A percentile compares a stretch with the other conserved stretches of the same genome.
These are phyloP conservation scores for Lordiphosa stackelbergi DNA, from an alignment of 1,140 invertebrate genomes.

Conservation along the genomic window DNA sequence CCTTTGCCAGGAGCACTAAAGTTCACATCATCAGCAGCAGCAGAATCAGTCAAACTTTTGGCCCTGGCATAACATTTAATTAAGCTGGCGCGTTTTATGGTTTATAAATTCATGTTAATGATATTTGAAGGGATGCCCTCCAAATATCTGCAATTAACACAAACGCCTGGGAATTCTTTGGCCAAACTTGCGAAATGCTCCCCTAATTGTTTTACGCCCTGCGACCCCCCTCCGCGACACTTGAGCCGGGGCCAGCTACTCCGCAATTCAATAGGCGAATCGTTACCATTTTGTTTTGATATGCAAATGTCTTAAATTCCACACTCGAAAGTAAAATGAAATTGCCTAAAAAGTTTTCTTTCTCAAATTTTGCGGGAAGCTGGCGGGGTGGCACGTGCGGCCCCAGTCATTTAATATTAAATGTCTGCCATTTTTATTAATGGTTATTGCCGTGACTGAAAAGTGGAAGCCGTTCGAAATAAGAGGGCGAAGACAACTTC, in stretches of 20 bases:
- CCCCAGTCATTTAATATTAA: slow-evolving; percentile 68
- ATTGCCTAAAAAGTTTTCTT: slow-evolving; percentile 64
- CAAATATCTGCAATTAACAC: slow-evolving; percentile 69
- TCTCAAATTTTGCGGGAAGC: slow-evolving; percentile 15
- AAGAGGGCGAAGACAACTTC: neutral
- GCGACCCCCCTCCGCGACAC: slow-evolving; percentile 4
- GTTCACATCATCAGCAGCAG: slow-evolving; percentile 1
- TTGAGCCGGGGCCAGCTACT: slow-evolving; percentile 53
- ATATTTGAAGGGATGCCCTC: slow-evolving; percentile 51
- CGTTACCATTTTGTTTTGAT: slow-evolving; percentile 63
- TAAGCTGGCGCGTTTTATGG: slow-evolving; percentile 62
- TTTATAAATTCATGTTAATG: slow-evolving; percentile 75
- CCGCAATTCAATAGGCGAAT: slow-evolving; percentile 9
- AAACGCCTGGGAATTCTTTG: slow-evolving; percentile 50
- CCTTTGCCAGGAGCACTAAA: slow-evolving; percentile 14
- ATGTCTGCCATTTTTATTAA: slow-evolving; percentile 73
- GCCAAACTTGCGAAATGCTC: slow-evolving; percentile 58
- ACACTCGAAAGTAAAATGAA: slow-evolving; percentile 62
- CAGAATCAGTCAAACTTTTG: slow-evolving; percentile 5
- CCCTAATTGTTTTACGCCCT: slow-evolving; percentile 62
- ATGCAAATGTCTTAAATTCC: slow-evolving; percentile 72
- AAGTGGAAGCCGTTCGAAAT: slow-evolving; percentile 16
- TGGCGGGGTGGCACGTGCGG: slow-evolving; percentile 35
- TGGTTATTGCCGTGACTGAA: slow-evolving; percentile 68
- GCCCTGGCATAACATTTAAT: slow-evolving; percentile 53